Evolutionary conservation across 1,140 invertebrate genomes (phyloP).

Genomic region (Pararge aegeria): DNA sequence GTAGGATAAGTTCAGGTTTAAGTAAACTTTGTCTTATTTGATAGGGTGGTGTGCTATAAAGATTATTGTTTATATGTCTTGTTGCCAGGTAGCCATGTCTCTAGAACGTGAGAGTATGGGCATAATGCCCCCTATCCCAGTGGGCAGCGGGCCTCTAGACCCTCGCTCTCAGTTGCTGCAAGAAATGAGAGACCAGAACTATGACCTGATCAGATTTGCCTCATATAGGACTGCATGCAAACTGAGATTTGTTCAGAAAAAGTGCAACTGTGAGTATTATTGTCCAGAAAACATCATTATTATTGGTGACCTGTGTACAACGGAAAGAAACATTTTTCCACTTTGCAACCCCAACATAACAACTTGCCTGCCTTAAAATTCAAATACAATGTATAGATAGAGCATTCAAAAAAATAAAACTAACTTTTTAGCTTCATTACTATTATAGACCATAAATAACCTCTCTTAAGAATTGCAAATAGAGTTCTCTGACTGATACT

Average conservation of each 20-base stretch:
- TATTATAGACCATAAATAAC: no score
- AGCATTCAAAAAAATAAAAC: no score
- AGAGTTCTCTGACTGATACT: no score
- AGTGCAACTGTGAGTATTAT: slow-evolving; percentile 89
- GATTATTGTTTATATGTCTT: not conserved
- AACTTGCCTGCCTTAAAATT: no score
- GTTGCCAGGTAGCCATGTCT: slow-evolving; percentile 44
- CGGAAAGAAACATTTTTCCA: no score
- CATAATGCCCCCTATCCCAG: slow-evolving; percentile 44
- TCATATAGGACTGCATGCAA: slow-evolving; percentile 98
- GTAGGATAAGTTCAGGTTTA: no score
- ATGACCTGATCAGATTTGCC: slow-evolving; percentile 97
- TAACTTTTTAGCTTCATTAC: no score
- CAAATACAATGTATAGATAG: no score
- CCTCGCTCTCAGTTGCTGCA: slow-evolving; percentile 87
- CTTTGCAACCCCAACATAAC: no score
- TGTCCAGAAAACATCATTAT: not conserved
- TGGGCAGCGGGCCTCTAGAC: slow-evolving; percentile 69
- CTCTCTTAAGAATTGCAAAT: no score
- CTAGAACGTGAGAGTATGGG: slow-evolving; percentile 64
- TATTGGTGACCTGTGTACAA: no score
- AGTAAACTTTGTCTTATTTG: no score
- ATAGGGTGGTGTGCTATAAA: not conserved
- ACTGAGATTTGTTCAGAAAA: slow-evolving; percentile 97
- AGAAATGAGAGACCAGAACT: slow-evolving; percentile 94